Conservation (phyloP, 1,140 invertebrate genomes). For the Diorhabda elongata region DNA sequence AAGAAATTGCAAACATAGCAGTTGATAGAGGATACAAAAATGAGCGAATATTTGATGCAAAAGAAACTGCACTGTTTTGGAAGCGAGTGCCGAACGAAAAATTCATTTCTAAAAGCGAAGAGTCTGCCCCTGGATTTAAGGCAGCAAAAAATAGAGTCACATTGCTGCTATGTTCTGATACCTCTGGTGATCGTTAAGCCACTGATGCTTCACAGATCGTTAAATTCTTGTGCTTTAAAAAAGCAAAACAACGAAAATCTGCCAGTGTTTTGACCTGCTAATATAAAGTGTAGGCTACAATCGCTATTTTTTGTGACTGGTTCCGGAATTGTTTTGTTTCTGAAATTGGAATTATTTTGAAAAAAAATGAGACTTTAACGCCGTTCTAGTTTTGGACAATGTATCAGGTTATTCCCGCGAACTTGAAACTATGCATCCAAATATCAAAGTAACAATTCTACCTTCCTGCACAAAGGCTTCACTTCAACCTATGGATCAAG, state of each 20-base stretch:
- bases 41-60: constrained; percentile 18
- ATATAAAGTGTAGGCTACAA: neutral
- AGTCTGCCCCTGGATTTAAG: neutral
- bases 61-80: constrained; percentile 15
- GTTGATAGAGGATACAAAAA: constrained; percentile 31
- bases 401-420: constrained; percentile 32
- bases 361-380: too few species aligned
- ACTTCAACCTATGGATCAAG: constrained; percentile 39
- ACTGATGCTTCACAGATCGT: neutral
- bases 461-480: too few species aligned
- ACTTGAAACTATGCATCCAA: too few species aligned
- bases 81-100: constrained; percentile 27
- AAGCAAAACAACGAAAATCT: neutral
- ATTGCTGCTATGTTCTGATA: neutral
- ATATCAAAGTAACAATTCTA: too few species aligned
- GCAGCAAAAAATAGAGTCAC: too few species aligned
- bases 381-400: constrained; percentile 39
- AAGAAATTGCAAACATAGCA: constrained; percentile 33
- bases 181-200: neutral
- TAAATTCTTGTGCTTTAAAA: neutral
- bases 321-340: neutral
- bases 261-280: neutral
- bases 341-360: too few species aligned
- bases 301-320: neutral
- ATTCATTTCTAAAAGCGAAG: constrained; percentile 19